A percentile compares a stretch with the other conserved stretches of the same genome.
phyloP scores from a whole-genome alignment of 1,140 invertebrate genomes.

The Drosophila quadrilineata region DNA sequence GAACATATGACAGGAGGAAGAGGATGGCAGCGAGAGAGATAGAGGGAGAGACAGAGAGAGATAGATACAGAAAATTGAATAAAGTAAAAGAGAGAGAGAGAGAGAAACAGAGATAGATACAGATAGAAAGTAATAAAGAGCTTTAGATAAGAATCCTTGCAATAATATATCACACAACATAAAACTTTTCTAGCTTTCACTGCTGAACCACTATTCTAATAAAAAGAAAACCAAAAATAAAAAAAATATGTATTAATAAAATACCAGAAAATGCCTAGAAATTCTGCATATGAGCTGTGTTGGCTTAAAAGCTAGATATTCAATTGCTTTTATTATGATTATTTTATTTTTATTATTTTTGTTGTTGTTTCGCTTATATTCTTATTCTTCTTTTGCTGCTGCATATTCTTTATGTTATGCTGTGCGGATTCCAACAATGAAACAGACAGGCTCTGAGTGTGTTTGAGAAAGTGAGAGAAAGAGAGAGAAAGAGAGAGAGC shows the following conservation, averaged over 20 bases:
- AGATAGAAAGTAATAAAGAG: too few species aligned
- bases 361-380: neutral
- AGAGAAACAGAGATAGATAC: too few species aligned
- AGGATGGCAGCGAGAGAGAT: neutral
- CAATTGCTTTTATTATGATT: conserved; percentile 12
- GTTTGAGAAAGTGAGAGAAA: neutral
- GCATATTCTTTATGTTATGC: conserved; percentile 7
- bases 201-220: too few species aligned
- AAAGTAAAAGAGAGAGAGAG: neutral
- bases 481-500: neutral
- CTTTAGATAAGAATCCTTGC: too few species aligned
- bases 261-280: conserved; percentile 14
- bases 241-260: too few species aligned
- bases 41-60: neutral
- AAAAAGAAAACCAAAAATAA: too few species aligned
- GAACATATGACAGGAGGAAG: neutral
- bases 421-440: conserved; percentile 37
- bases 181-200: conserved; percentile 40
- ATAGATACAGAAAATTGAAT: neutral
- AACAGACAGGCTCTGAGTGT: conserved; percentile 14
- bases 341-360: neutral
- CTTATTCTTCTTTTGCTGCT: neutral
- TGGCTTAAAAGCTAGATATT: conserved; percentile 35
- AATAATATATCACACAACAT: too few species aligned
- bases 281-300: conserved; percentile 23